Evolutionary conservation across 2,888 invertebrate genomes (phyloP), one percentile per base, ranked within the genome.

Genomic region (Tiliacea citrago): DNA sequence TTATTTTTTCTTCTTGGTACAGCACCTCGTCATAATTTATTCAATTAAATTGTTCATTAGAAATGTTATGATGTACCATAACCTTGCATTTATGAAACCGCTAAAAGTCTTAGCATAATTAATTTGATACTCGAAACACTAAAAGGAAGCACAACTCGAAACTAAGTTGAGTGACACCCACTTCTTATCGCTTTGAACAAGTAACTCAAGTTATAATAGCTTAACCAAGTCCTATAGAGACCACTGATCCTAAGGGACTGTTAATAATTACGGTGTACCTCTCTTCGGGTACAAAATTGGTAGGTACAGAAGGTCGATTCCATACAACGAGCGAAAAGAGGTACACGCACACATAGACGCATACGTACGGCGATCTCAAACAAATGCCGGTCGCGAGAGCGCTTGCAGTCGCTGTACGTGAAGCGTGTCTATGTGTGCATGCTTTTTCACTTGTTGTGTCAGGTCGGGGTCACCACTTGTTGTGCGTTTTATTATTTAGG

Each of bases 141-240:
- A 66, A 65, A 45, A 60, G 47, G 65, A 53, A 53, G 53, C 9
- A 24, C n/a, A 49, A 65, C 58, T 65, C 9, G 5, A 55, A 81
- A 68, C 68, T 65, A 60, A 67, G 79, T 80, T 75, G 63, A 79
- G 49, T 80, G 75, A 65, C 81, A 75, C 18, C 49, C 51, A n/a
- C 74, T 68, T 72, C 73, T 84, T 73, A 84, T 84, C 84, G 55
- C 65, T 82, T 60, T n/a, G 63, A 74, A 71, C 81, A 79, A 75
- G 79, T 51, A 74, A 71, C 49, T 75, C 63, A 83, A 83, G 79
- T 82, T 86, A 77, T 82, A 85, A 86, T 84, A 74, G 77, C 79
- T 77, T 75, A 75, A 63, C 60, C 61, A 73, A 84, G 79, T 68
- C 82, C 70, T 74, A 39, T 61, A 68, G 67, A 79, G 65, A 72